Conservation (phyloP, 1,140 invertebrate genomes). For the Parasteatoda tepidariorum region DNA sequence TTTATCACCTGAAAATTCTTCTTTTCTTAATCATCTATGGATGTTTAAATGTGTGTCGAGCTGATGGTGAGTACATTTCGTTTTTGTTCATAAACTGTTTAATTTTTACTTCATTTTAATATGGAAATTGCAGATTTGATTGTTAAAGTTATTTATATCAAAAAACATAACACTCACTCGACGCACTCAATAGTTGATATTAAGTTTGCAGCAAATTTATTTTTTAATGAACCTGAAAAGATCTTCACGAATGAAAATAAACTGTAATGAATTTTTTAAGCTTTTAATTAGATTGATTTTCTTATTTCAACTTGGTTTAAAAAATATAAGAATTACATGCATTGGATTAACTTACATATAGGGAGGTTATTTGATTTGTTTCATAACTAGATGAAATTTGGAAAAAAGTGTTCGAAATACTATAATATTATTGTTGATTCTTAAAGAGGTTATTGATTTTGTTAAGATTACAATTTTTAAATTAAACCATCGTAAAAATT, state of each 20-base stretch:
- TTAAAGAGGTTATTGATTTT: too few relatives aligned
- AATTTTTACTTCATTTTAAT: not conserved
- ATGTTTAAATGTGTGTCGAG: constrained; percentile 39
- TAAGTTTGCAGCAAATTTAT: not conserved
- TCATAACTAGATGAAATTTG: too few relatives aligned
- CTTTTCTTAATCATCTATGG: constrained; percentile 49
- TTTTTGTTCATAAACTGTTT: not conserved
- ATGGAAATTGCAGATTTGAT: not conserved
- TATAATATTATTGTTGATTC: too few relatives aligned
- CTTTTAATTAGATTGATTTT: too few relatives aligned
- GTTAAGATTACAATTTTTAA: too few relatives aligned
- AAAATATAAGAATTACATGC: too few relatives aligned
- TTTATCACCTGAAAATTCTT: constrained; percentile 32
- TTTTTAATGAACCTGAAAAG: not conserved
- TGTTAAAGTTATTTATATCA: not conserved
- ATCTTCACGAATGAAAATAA: not conserved
- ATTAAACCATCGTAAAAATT: too few relatives aligned
- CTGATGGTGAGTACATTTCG: constrained; percentile 29
- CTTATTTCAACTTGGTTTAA: too few relatives aligned
- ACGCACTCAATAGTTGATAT: not conserved
- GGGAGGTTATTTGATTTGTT: too few relatives aligned
- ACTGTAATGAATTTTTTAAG: too few relatives aligned
- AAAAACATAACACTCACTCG: not conserved
- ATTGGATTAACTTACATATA: too few relatives aligned
- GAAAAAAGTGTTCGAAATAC: too few relatives aligned